Evolutionary conservation across 2,113 vertebrate species (phyloP), one percentile per base, ranked within the genome.

Genomic region (Rostratula benghalensis): DNA sequence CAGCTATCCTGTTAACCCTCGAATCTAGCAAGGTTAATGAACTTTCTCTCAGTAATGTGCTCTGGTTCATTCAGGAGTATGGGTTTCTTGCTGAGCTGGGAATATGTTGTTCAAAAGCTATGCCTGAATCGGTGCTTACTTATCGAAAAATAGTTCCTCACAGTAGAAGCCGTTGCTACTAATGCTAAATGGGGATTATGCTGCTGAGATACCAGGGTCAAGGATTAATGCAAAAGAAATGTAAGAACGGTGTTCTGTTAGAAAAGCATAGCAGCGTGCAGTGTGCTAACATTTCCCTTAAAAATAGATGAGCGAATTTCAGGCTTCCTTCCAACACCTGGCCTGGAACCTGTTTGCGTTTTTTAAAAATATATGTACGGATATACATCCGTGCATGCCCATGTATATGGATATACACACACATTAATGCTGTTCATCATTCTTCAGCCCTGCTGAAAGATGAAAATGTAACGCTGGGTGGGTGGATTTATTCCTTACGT

Each of bases 101-200:
- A 97, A 97, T 98, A 97, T 60, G 97, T 59, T 96, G 97, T 96
- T 97, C 96, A 97, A 97, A 97, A 97, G 97, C 94, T 21, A 50
- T 84, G 95, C 95, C 97, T 88, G 80, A 97, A 96, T 98, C 82
- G 59, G 92, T 96, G 96, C 96, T 97, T 97, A 97, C 97, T 98
- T 98, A 98, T 98, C 91, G 85, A 97, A 84, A 98, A 98, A 97
- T 96, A 97, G 97, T 98, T 98, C 95, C 95, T 97, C 93, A 9
- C 97, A 97, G 97, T 95, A 57, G 96, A 98, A 97, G 97, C 97
- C 94, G 87, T 96, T 97, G 97, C 97, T 96, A 83, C 96, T 98
- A 98, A 98, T 98, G 97, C 96, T 98, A 97, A 98, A 98, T 97
- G 98, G 97, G 98, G 97, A 98, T 98, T 98, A 98, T 90, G 97